Base-by-base conservation (phyloP, 2,888 invertebrate genomes). In the Pseudococcus jackbeardsleyi region DNA sequence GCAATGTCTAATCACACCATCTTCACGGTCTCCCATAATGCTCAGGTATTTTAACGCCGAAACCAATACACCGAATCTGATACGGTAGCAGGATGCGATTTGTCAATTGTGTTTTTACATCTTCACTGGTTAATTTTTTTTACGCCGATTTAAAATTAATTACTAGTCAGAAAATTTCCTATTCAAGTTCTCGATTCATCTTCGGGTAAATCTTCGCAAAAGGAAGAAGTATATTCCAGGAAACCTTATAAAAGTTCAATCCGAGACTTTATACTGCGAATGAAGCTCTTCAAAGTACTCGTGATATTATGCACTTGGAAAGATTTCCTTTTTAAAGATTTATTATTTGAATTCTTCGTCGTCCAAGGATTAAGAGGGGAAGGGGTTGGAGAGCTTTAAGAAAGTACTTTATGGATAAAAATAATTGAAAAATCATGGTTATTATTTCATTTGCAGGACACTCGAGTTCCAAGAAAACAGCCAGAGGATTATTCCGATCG, bases 401-500 rank as follows among this genome's bases (percentile, higher is more conserved):
- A 33, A 33, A 33, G 26, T 33, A 33, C 26, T 33, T 33, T 42
- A 42, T 42, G 5, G 42, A 42, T 9, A 9, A 5, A 9, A 42
- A 42, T 42, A 50, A 48, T 17, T 85, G 54, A 33, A 68, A 68
- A 17, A 79, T 59, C 42, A 33, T 33, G 15, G 7, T 26, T 64
- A n/a, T 84, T 84, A 46, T 54, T 86, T 86, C 89, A 85, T 89
- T 89, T 87, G 88, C 89, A 89, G 92, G 90, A 91, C 93, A 93
- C 92, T 84, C 88, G 79, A 89, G 86, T 86, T 86, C 86, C 89
- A 54, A 89, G 84, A 94, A 94, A 92, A 93, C 92, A 90, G 93
- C 92, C 90, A 92, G 96, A 89, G 94, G 96, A 90, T 95, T 98
- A 91, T 93, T 98, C 90, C 96, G 96, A 90, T 96, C 97, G 89